A percentile compares a stretch with the other conserved stretches of the same genome.
These are phyloP conservation scores for western clawed frog (Xenopus tropicalis) DNA, from an alignment of 2,113 vertebrate species.

Conservation along the genomic window DNA sequence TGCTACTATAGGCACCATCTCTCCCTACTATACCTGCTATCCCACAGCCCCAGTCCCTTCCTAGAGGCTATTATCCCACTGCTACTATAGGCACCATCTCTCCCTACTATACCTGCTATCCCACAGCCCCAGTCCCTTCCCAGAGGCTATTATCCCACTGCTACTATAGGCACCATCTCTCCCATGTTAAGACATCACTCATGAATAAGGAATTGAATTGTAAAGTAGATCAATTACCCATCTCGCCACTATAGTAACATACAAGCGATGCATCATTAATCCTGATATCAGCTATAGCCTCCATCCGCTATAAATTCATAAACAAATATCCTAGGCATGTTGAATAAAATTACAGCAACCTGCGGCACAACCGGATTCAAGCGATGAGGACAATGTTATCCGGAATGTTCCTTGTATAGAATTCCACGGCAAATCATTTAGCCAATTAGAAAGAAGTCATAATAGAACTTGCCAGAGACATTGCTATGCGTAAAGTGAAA, in stretches of 20 bases:
- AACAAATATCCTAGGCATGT: accelerated
- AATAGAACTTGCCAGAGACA: constrained; percentile 36
- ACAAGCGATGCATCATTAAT: constrained; percentile 12
- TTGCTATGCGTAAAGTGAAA: constrained; percentile 14
- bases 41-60: too few species aligned
- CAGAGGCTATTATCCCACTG: too few species aligned
- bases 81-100: too few species aligned
- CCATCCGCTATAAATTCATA: constrained; percentile 3
- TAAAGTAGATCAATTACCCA: neutral
- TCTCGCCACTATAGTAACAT: constrained; percentile 33
- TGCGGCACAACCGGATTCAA: constrained; percentile 41
- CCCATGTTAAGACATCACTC: too few species aligned
- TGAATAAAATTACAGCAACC: constrained; percentile 38
- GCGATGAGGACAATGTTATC: constrained; percentile 9
- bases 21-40: too few species aligned
- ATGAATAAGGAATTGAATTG: neutral
- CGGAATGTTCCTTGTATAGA: constrained; percentile 7
- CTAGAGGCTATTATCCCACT: too few species aligned
- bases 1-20: too few species aligned
- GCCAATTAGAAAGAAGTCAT: constrained; percentile 47
- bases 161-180: too few species aligned
- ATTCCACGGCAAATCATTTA: constrained; percentile 44
- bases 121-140: too few species aligned
- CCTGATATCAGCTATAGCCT: constrained; percentile 17
- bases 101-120: too few species aligned